Evolutionary conservation across 2,113 vertebrate species (phyloP).

Genomic region (Menura novaehollandiae): DNA sequence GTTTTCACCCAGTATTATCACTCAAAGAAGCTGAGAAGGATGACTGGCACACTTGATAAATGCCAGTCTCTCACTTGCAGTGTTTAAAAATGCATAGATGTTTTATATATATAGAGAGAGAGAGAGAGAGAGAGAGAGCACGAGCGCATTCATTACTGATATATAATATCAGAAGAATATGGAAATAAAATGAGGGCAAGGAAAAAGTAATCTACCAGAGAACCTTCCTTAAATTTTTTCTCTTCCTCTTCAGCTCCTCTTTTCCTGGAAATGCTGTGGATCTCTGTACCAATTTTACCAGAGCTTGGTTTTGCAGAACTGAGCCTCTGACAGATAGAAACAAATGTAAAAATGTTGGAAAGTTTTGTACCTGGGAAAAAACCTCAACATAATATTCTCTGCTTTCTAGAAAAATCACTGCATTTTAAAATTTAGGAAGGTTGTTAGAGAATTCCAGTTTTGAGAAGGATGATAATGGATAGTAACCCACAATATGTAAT

Average conservation of each 20-base stretch:
- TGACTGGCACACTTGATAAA: neutral
- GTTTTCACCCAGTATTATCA: neutral
- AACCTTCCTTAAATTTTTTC: neutral
- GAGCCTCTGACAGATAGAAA: neutral
- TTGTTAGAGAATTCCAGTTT: neutral
- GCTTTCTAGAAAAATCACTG: neutral
- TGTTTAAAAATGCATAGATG: neutral
- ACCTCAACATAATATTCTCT: neutral
- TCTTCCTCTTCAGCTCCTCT: neutral
- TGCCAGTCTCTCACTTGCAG: neutral
- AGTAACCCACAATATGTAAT: neutral
- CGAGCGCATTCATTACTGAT: neutral
- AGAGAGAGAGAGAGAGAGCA: too few species aligned
- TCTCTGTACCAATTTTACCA: neutral
- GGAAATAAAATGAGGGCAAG: neutral
- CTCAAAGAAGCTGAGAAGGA: neutral
- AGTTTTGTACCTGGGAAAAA: neutral
- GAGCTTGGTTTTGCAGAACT: neutral
- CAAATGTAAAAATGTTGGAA: neutral
- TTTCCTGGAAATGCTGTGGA: neutral
- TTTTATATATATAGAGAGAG: neutral
- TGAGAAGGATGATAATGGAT: neutral
- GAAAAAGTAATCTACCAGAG: neutral
- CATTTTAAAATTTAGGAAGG: neutral
- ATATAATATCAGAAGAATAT: neutral